Evolutionary conservation across 2,888 invertebrate genomes (phyloP), one percentile per base, ranked within the genome.

Genomic region (Choreutis nemorana): DNA sequence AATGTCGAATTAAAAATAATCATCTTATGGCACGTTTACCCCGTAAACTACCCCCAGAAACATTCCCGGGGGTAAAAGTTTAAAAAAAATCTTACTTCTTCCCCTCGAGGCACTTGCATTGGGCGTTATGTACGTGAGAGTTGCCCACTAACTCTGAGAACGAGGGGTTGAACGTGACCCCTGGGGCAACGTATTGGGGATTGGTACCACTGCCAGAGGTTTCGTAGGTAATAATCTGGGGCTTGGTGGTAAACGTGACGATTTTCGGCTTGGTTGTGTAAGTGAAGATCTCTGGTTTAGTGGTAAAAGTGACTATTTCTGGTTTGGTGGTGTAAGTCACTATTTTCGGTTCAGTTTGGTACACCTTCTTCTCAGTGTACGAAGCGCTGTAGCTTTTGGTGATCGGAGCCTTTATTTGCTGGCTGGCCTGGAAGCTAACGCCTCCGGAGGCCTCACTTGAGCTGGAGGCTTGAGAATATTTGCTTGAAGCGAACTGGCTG

Each of bases 51-150:
- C n/a, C n/a, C n/a, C n/a, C n/a, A n/a, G n/a, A n/a, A n/a, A n/a
- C n/a, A n/a, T n/a, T n/a, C n/a, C n/a, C n/a, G n/a, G n/a, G 9
- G 13, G 16, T 28, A 16, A 24, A 21, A 31, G 24, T 34, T 29
- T 20, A 4, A 18, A 25, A 22, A 29, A 24, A 26, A 16, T 11
- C 14, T 28, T 28, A 50, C 40, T 73, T 68, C 30, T 71, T 70
- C 14, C 60, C 65, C 24, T 73, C 66, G 5, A 62, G 40, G 31
- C 79, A 80, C 30, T 79, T 72, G 55, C 80, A 80, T 4, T 61
- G 48, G 0, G 58, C 55, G 4, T 56, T 57, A 30, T 77, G 78
- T 2, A 48, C 49, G 29, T 78, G 77, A 11, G 50, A 47, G 8
- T 30, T 26, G 0, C 64, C 63, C 0, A 67, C 54, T 0, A 67